A percentile compares a stretch with the other conserved stretches of the same genome.
phyloP scores from a whole-genome alignment of 2,113 vertebrate genomes.

The Leucoraja erinaceus region DNA sequence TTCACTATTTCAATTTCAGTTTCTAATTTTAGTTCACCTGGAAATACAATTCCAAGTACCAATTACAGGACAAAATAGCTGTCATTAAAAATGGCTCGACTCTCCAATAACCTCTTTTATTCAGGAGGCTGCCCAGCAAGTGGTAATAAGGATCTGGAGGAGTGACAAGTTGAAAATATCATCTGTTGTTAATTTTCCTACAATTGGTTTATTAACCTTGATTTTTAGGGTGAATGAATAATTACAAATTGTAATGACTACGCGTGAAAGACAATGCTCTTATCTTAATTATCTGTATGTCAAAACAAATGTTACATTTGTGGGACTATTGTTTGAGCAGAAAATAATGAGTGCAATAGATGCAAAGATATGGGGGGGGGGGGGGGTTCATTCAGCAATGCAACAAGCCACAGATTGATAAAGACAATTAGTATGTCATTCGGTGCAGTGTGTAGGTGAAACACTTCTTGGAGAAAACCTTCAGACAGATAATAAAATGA shows the following conservation, averaged over 20 bases:
- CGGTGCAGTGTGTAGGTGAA: not conserved
- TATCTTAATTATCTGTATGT: not conserved
- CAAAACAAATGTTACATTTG: slow-evolving; percentile 9
- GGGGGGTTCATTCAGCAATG: not conserved
- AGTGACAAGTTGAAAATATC: slow-evolving; percentile 34
- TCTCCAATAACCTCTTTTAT: slow-evolving; percentile 11
- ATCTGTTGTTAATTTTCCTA: slow-evolving; percentile 17
- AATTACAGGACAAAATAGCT: slow-evolving; percentile 25
- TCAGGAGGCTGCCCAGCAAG: not conserved
- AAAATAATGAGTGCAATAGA: not conserved
- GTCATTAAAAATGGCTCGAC: slow-evolving; percentile 20
- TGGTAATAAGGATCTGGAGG: slow-evolving; percentile 5
- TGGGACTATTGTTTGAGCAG: not conserved
- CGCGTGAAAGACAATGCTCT: not conserved
- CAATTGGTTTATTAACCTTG: not conserved
- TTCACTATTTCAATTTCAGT: not conserved
- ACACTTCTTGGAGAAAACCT: not conserved
- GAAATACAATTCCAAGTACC: slow-evolving; percentile 19
- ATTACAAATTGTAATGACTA: slow-evolving; percentile 5
- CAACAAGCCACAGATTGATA: not conserved
- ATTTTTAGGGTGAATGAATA: not conserved
- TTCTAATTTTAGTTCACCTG: slow-evolving; percentile 8
- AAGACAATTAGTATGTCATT: not conserved
- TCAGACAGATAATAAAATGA: not conserved
- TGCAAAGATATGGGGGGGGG: not conserved